These are phyloP conservation scores for Epizoanthus ramosus DNA, from an alignment of 92 coral and sea anemone species.

Conservation along the genomic window DNA sequence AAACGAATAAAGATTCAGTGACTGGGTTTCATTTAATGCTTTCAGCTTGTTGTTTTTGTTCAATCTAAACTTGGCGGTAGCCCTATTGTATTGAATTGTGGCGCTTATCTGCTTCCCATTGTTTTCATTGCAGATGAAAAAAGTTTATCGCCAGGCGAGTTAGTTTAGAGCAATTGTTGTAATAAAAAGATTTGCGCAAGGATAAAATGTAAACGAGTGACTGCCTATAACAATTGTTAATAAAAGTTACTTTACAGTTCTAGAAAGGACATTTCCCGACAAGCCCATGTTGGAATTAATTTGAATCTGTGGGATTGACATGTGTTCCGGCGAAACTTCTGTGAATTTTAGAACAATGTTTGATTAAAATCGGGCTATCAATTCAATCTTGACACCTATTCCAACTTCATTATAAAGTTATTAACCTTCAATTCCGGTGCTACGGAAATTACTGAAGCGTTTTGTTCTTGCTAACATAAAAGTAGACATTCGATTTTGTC, in stretches of 20 bases:
- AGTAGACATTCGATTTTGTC: slow-evolving; percentile 15
- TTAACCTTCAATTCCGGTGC: slow-evolving; percentile 76
- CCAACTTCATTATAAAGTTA: slow-evolving; percentile 63
- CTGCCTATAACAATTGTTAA: neutral
- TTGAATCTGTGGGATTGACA: slow-evolving; percentile 7
- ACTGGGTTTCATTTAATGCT: neutral
- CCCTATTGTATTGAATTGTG: neutral
- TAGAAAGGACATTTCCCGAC: neutral
- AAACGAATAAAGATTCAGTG: neutral
- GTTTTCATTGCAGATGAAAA: neutral
- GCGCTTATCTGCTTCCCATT: neutral
- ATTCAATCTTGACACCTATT: slow-evolving; percentile 52
- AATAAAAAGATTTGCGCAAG: neutral
- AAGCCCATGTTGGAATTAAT: neutral
- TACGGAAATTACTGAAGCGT: slow-evolving; percentile 79
- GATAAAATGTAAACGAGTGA: neutral
- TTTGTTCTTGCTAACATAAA: slow-evolving; percentile 53
- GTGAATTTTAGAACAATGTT: slow-evolving; percentile 44
- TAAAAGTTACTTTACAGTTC: neutral
- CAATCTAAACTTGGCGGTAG: neutral
- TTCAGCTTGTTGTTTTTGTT: too few relatives aligned
- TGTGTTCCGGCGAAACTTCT: slow-evolving; percentile 35
- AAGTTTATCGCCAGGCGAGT: neutral
- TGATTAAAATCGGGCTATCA: slow-evolving; percentile 46
- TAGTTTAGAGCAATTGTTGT: neutral